A percentile compares a stretch with the other conserved stretches of the same genome.
phyloP scores from a whole-genome alignment of 2,888 invertebrate genomes.

The Archips crataeganus region DNA sequence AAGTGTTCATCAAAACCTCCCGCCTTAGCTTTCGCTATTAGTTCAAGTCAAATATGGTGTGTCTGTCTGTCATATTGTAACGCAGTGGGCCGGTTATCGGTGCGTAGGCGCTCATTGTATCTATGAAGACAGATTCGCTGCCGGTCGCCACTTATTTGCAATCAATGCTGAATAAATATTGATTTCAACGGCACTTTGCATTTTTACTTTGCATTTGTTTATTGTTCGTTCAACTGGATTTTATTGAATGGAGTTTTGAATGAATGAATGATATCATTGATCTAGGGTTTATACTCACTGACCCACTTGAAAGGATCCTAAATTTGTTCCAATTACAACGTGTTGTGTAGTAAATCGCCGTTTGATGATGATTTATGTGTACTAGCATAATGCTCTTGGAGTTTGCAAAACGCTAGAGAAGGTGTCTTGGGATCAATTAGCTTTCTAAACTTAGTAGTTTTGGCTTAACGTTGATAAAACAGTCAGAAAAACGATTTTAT shows the following conservation, averaged over 20 bases:
- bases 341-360: no score
- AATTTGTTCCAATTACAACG: no score
- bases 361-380: no score
- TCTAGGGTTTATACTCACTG: background rate
- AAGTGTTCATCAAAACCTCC: slow-evolving; percentile 12
- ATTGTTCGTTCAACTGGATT: slow-evolving; percentile 8
- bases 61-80: slow-evolving; percentile 28
- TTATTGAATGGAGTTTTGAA: background rate
- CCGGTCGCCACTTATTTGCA: slow-evolving; percentile 31
- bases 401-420: no score
- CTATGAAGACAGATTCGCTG: slow-evolving; percentile 34
- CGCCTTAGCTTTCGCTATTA: slow-evolving; percentile 24
- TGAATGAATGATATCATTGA: background rate
- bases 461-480: no score
- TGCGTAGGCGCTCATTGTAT: slow-evolving; percentile 33
- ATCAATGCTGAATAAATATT: slow-evolving; percentile 40
- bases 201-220: slow-evolving; percentile 20
- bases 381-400: no score
- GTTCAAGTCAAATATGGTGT: slow-evolving; percentile 25
- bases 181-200: slow-evolving; percentile 19
- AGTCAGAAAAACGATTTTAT: no score
- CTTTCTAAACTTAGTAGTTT: no score
- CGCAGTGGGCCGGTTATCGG: slow-evolving; percentile 30
- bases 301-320: background rate
- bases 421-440: no score